Evolutionary conservation across 2,797 vertebrate genomes (phyloP).

Genomic region (Pipistrellus pipistrellus): DNA sequence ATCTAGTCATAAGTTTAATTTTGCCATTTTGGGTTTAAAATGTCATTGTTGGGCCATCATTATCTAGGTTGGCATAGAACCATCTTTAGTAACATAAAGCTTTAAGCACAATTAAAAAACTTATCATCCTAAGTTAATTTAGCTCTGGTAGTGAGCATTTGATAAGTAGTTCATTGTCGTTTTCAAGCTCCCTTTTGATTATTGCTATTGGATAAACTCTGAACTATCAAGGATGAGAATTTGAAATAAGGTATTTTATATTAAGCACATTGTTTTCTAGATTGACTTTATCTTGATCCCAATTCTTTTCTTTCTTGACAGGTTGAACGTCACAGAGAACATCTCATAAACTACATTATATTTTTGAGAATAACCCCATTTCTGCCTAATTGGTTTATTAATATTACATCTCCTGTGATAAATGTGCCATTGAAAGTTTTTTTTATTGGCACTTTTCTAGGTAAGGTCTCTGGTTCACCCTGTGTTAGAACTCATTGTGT

Average conservation of each 20-base stretch:
- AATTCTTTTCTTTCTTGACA: constrained; percentile 84
- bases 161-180: constrained; percentile 42
- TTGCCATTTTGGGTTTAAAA: constrained; percentile 46
- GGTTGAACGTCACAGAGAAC: constrained; percentile 97
- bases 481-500: constrained; percentile 38
- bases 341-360: constrained; percentile 99
- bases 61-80: neutral
- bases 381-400: constrained; percentile 99
- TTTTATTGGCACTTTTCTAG: constrained; percentile 98
- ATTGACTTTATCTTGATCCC: constrained; percentile 44
- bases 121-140: constrained; percentile 41
- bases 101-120: neutral
- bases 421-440: constrained; percentile 98
- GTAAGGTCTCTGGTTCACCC: constrained; percentile 88
- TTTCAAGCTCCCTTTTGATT: constrained; percentile 40
- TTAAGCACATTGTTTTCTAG: constrained; percentile 73
- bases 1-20: constrained; percentile 32
- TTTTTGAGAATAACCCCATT: constrained; percentile 99
- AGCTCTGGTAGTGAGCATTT: constrained; percentile 14
- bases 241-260: constrained; percentile 62
- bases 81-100: neutral
- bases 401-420: constrained; percentile 99
- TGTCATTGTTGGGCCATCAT: neutral
- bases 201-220: constrained; percentile 24
- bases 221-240: constrained; percentile 16